These are phyloP conservation scores for Clarias laeviceps DNA, from an alignment of 2,797 vertebrate species.

Conservation along the genomic window DNA sequence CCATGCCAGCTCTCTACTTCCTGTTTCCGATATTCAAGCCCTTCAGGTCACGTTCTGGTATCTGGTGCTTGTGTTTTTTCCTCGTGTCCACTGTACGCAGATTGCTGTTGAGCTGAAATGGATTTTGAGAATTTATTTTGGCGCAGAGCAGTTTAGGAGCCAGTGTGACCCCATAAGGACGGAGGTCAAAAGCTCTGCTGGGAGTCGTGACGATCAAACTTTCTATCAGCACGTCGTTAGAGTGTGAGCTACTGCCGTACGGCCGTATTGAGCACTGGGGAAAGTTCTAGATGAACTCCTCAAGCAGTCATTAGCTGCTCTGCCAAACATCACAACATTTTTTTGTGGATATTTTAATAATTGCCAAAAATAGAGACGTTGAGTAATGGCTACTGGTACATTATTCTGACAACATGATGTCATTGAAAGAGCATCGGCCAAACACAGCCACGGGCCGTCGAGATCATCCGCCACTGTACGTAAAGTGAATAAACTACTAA, in stretches of 20 bases:
- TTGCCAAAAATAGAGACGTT: background rate
- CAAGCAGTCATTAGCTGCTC: background rate
- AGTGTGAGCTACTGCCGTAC: background rate
- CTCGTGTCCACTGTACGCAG: background rate
- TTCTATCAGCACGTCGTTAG: conserved; percentile 1
- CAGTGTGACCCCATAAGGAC: background rate
- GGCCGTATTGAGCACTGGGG: background rate
- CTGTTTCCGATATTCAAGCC: background rate
- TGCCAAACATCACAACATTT: background rate
- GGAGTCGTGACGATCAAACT: conserved; percentile 13
- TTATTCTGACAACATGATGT: background rate
- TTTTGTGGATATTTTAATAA: background rate
- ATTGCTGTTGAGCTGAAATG: background rate
- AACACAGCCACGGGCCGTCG: background rate
- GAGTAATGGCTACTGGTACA: background rate
- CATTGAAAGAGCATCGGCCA: background rate
- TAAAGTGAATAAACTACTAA: background rate
- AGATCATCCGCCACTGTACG: background rate
- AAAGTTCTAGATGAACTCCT: background rate
- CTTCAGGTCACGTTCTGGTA: conserved; percentile 12
- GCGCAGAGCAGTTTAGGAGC: background rate
- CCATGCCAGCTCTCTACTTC: background rate
- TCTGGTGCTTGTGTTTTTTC: background rate
- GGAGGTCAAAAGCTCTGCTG: conserved; percentile 15
- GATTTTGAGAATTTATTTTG: conserved; percentile 15